These are phyloP conservation scores for Notodonta dromedarius DNA, from an alignment of 2,888 invertebrate species.

Conservation along the genomic window DNA sequence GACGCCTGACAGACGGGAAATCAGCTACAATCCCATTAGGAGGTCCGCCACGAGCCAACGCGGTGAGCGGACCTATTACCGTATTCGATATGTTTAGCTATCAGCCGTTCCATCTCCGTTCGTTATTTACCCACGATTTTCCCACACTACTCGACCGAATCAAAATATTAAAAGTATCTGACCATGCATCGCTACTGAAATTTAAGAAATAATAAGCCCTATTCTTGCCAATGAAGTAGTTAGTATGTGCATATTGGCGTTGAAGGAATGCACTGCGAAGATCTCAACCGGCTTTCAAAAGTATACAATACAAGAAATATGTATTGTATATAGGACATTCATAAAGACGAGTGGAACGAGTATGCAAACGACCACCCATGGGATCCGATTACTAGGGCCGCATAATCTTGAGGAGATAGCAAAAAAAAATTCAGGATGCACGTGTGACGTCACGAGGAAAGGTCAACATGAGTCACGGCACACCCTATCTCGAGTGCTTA, in stretches of 20 bases:
- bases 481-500: not conserved
- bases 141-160: not conserved
- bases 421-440: not conserved
- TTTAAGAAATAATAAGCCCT: not conserved
- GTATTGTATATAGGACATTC: conserved; percentile 13
- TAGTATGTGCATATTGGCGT: conserved; percentile 14
- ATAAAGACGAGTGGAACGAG: conserved; percentile 19
- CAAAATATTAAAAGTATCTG: not conserved
- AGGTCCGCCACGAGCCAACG: not conserved
- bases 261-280: conserved; percentile 18
- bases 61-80: conserved; percentile 1
- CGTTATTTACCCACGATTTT: not conserved
- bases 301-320: conserved; percentile 12
- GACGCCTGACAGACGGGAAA: not conserved
- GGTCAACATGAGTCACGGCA: not conserved
- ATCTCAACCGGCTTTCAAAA: conserved; percentile 26
- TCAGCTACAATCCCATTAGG: conserved; percentile 6
- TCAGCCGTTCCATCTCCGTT: not conserved
- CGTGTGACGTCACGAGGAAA: conserved; percentile 3
- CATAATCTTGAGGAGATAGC: conserved; percentile 16
- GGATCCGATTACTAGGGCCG: conserved; percentile 23
- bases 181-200: no score
- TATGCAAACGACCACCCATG: conserved; percentile 35
- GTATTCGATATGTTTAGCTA: not conserved
- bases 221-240: conserved; percentile 20